Conservation (phyloP, 64 coral and sea anemone genomes). For the Platygyra sinensis region DNA sequence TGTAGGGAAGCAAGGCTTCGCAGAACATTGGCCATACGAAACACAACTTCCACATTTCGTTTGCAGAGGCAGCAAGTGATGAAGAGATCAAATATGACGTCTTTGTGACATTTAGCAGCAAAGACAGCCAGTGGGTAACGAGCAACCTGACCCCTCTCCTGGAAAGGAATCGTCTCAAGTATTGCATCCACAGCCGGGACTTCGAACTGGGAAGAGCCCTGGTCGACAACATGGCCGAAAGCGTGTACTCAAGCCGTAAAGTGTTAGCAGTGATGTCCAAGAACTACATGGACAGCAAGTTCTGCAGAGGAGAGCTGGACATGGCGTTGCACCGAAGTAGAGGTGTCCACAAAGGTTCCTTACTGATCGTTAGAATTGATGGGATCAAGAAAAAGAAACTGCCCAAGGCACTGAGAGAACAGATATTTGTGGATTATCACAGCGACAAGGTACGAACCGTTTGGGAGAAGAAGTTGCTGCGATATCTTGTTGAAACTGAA, state of each 20-base stretch:
- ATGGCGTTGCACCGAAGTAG: slow-evolving; percentile 53
- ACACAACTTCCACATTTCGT: not conserved
- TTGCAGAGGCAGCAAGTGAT: not conserved
- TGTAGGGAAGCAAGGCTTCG: not conserved
- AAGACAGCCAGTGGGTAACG: slow-evolving; percentile 49
- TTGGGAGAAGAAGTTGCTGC: slow-evolving; percentile 54
- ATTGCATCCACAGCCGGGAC: slow-evolving; percentile 50
- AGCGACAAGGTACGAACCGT: not conserved
- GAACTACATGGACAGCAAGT: slow-evolving; percentile 60
- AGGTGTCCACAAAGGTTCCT: slow-evolving; percentile 1
- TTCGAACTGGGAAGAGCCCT: slow-evolving; percentile 54
- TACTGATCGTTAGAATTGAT: slow-evolving; percentile 52
- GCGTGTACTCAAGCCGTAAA: slow-evolving; percentile 57
- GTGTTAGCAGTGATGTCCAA: slow-evolving; percentile 58
- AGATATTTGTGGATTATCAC: slow-evolving; percentile 57
- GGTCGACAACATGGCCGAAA: slow-evolving; percentile 66
- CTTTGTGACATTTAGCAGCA: slow-evolving; percentile 58
- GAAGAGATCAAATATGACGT: slow-evolving; percentile 46
- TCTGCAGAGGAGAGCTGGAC: slow-evolving; percentile 48
- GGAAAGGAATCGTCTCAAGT: slow-evolving; percentile 34
- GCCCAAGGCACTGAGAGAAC: slow-evolving; percentile 53
- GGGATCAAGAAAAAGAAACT: slow-evolving; percentile 45
- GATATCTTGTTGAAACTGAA: not conserved
- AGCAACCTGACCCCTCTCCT: slow-evolving; percentile 44
- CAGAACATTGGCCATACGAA: not conserved